phyloP scores from a whole-genome alignment of 64 coral and sea anemone genomes.

The Platygyra sinensis region DNA sequence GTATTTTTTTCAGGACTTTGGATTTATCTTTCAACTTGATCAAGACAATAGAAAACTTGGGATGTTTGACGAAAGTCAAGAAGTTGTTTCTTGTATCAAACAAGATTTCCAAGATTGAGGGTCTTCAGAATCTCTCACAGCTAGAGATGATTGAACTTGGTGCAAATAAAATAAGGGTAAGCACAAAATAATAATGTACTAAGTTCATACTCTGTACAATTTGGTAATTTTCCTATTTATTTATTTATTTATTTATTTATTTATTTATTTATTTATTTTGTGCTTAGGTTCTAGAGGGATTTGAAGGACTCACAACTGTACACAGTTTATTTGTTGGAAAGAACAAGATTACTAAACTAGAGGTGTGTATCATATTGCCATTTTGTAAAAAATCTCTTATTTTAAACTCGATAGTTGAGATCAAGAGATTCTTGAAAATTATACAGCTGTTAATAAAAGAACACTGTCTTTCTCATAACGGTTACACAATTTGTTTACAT shows the following conservation, averaged over 20 bases:
- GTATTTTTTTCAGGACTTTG: conserved; percentile 82
- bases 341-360: conserved; percentile 93
- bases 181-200: not conserved
- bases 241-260: not conserved
- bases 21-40: conserved; percentile 97
- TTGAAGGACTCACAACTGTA: conserved; percentile 69
- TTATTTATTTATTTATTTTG: no score
- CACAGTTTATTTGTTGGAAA: conserved; percentile 96
- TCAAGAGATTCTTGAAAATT: not conserved
- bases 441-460: no score
- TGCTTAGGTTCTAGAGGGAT: conserved; percentile 93
- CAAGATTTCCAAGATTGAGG: conserved; percentile 87
- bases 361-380: conserved; percentile 39
- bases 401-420: not conserved
- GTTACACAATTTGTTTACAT: no score
- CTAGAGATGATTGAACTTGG: conserved; percentile 97
- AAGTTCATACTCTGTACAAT: no score
- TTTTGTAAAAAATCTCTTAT: not conserved
- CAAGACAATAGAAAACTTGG: conserved; percentile 83
- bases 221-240: not conserved
- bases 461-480: no score
- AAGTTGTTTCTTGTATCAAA: conserved; percentile 94
- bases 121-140: conserved; percentile 63
- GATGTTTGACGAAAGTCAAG: conserved; percentile 59
- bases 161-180: conserved; percentile 98